Conservation (phyloP, 1,140 invertebrate species). For the Aporrectodea caliginosa region DNA sequence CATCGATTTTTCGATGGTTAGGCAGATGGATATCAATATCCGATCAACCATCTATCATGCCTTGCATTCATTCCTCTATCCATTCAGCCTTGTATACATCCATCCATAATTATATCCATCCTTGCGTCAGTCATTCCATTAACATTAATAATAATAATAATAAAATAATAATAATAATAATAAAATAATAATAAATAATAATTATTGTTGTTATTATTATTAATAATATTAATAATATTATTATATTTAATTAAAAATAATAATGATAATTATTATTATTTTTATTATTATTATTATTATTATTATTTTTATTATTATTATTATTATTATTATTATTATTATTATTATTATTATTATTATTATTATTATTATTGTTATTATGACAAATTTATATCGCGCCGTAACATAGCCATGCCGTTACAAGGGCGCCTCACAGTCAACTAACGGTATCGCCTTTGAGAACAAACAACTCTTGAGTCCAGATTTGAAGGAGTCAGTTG, state of each 20-base stretch:
- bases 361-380: not conserved
- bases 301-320: not conserved
- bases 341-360: slow-evolving; percentile 4
- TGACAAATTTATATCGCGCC: not conserved
- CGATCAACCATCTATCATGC: too few relatives aligned
- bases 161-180: slow-evolving; percentile 4
- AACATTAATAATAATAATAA: not conserved
- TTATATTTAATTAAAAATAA: not conserved
- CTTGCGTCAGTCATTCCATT: not conserved
- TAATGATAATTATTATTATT: not conserved
- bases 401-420: too few relatives aligned
- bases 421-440: too few relatives aligned
- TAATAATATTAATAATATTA: not conserved
- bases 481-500: too few relatives aligned
- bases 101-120: too few relatives aligned
- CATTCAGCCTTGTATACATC: too few relatives aligned
- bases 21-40: too few relatives aligned
- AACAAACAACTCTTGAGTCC: too few relatives aligned
- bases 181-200: not conserved
- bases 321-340: slow-evolving; percentile 4
- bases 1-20: too few relatives aligned
- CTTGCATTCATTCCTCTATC: too few relatives aligned
- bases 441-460: too few relatives aligned
- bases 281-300: not conserved
- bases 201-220: not conserved